Conservation (phyloP, 1,140 invertebrate species). For the Zaprionus ghesquierei region DNA sequence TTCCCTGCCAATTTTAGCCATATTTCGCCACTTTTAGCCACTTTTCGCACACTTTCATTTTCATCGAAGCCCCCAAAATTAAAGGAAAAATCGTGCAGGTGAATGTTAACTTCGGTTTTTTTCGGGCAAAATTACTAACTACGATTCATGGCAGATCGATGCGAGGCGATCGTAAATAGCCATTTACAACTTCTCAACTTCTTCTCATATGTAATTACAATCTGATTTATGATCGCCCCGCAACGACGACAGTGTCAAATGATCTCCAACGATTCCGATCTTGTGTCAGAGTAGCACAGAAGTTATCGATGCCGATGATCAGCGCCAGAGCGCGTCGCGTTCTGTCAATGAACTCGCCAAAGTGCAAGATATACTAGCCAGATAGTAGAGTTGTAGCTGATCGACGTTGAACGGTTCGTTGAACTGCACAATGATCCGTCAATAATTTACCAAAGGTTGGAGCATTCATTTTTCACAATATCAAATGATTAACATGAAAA, state of each 20-base stretch:
- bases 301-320: constrained; percentile 50
- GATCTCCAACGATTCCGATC: constrained; percentile 47
- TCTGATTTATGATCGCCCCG: constrained; percentile 35
- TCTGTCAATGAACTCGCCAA: constrained; percentile 62
- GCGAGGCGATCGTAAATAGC: background rate
- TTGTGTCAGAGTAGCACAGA: constrained; percentile 53
- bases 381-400: background rate
- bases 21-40: constrained; percentile 2
- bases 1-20: background rate
- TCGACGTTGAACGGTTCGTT: background rate
- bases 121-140: background rate
- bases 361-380: background rate
- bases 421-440: background rate
- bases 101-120: constrained; percentile 16
- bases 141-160: background rate
- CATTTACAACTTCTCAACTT: background rate
- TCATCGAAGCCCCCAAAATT: constrained; percentile 12
- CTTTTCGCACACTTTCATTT: constrained; percentile 33
- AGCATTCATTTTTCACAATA: constrained; percentile 30
- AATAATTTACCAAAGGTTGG: constrained; percentile 30
- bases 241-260: constrained; percentile 57
- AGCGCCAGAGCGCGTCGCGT: constrained; percentile 41
- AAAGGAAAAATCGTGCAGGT: constrained; percentile 32
- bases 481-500: constrained; percentile 3
- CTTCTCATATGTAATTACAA: background rate